Base-by-base conservation (phyloP, 2,888 invertebrate genomes). In the Hermaeophaga mercurialis region DNA sequence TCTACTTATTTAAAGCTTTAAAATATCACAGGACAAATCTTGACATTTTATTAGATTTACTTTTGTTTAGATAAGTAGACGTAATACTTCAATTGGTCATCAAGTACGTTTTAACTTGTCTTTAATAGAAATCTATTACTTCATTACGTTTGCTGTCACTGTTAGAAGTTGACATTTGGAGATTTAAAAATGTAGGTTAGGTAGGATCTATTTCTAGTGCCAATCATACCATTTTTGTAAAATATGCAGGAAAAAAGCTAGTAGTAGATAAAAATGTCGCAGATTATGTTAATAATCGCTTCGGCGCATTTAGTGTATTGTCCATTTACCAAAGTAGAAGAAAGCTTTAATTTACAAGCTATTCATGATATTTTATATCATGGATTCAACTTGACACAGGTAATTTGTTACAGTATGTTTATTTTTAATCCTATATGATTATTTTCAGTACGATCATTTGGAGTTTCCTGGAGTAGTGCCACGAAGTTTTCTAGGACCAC, bases 271-370 rank as follows among this genome's bases (percentile, higher is more conserved):
- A 76, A 74, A 69, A 90, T 91, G 90, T 87, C 88, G 75, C 84
- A 87, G 72, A 80, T 91, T 75, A 79, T 91, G 69, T 84, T 89
- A 75, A 79, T 90, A 66, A 82, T 90, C 68, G 89, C 91, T 58
- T 84, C 86, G 67, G 84, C 89, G 67, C 92, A 94, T 77, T 80
- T 96, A 56, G 76, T 94, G 61, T 83, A 91, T 69, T 95, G 96
- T 73, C 98, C 98, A 48, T 97, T 90, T 76, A 97, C 96, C 3
- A 98, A 99, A 87, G 99, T 99, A 46, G 99, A 99, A 80, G 99
- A 99, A 81, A 98, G 97, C 79, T 99, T 99, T 78, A 98, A 97
- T 80, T 82, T 97, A 56, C 99, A 99, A 81, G 98, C 99, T 15
- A 90, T 91, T 77, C 99, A 99, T 80, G 99, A 99, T 80, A 85